A percentile compares a stretch with the other conserved stretches of the same genome.
Evolutionary conservation across 2,797 vertebrate species (phyloP).

Genomic region (Pangasius macronema): DNA sequence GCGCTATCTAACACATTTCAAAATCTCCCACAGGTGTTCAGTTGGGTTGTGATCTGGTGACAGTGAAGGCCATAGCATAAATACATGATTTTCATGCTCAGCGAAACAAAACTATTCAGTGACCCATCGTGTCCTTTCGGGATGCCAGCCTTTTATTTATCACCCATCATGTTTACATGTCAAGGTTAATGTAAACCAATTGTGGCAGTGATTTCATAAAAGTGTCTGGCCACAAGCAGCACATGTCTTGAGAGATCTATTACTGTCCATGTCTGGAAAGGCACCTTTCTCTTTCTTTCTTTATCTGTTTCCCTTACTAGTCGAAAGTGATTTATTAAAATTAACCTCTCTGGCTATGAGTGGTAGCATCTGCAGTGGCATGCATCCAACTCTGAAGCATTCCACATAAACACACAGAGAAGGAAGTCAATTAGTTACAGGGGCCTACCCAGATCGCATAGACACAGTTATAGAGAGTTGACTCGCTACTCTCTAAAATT

Average conservation of each 20-base stretch:
- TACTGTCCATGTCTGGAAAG: neutral
- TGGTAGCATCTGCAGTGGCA: slow-evolving; percentile 3
- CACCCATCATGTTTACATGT: neutral
- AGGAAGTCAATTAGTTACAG: neutral
- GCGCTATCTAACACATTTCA: neutral
- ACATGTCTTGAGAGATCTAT: neutral
- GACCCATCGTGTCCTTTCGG: neutral
- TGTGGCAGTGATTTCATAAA: neutral
- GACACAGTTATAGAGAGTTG: neutral
- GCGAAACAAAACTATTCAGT: neutral
- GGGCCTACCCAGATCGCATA: neutral
- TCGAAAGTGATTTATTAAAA: neutral
- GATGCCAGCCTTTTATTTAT: neutral
- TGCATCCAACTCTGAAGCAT: neutral
- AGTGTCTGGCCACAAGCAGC: neutral
- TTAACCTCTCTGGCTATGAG: neutral
- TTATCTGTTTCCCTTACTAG: neutral
- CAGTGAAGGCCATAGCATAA: neutral
- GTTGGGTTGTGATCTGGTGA: neutral
- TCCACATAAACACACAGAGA: neutral
- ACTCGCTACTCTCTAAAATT: neutral
- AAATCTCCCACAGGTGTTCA: neutral
- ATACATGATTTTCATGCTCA: neutral
- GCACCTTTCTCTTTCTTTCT: neutral
- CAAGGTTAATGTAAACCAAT: neutral